A percentile compares a stretch with the other conserved stretches of the same genome.
phyloP scores from a whole-genome alignment of 2,888 invertebrate species.

The Gibbula magus region DNA sequence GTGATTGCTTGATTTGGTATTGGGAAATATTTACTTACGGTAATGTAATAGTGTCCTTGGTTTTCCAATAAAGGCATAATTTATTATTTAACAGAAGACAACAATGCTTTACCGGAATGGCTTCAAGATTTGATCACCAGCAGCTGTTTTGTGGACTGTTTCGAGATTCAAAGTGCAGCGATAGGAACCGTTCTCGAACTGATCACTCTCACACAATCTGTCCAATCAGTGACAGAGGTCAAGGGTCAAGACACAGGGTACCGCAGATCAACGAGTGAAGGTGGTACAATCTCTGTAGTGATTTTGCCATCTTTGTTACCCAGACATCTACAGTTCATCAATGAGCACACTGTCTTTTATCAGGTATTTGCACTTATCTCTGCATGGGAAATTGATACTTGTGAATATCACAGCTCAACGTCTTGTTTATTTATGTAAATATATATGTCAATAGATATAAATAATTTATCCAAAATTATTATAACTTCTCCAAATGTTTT shows the following conservation, averaged over 20 bases:
- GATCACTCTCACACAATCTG: conserved; percentile 80
- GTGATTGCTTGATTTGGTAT: too few species aligned
- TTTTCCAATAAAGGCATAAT: background rate
- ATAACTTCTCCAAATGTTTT: too few species aligned
- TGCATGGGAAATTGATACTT: background rate
- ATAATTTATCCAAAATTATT: too few species aligned
- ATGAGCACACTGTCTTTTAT: conserved; percentile 82
- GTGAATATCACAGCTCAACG: too few species aligned
- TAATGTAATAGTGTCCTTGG: too few species aligned
- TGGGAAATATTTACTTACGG: too few species aligned
- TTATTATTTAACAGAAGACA: conserved; percentile 65
- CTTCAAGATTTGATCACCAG: conserved; percentile 83
- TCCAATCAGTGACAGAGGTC: conserved; percentile 57
- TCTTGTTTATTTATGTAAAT: too few species aligned
- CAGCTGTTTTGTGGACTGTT: conserved; percentile 81
- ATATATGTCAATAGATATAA: too few species aligned
- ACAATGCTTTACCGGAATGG: conserved; percentile 78
- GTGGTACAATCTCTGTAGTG: conserved; percentile 79
- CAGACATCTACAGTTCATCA: conserved; percentile 82
- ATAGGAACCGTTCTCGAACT: conserved; percentile 85
- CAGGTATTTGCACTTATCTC: conserved; percentile 75
- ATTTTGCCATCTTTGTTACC: conserved; percentile 83
- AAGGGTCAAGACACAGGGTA: conserved; percentile 42
- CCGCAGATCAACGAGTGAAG: conserved; percentile 43
- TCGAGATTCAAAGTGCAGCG: conserved; percentile 78